phyloP scores from a whole-genome alignment of 2,888 invertebrate genomes.

The Diaprepes abbreviatus region DNA sequence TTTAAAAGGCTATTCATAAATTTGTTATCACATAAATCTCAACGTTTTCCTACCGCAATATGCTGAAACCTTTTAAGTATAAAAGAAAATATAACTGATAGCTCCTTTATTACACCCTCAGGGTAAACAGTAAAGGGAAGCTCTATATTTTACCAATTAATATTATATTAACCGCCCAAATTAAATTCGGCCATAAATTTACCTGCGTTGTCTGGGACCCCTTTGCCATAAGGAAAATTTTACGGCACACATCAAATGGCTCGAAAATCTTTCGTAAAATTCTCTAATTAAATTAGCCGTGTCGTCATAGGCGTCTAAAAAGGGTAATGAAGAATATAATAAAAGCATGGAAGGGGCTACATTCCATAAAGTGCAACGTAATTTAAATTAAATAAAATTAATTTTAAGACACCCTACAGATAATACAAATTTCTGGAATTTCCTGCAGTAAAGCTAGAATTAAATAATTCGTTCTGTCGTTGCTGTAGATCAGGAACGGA shows the following conservation, averaged over 20 bases:
- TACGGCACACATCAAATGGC: slow-evolving; percentile 36
- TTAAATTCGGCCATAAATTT: slow-evolving; percentile 39
- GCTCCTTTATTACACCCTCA: slow-evolving; percentile 20
- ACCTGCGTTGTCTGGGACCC: slow-evolving; percentile 30
- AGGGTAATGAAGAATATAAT: not conserved
- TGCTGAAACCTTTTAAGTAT: slow-evolving; percentile 1
- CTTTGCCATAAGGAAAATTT: slow-evolving; percentile 40
- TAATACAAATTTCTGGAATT: not conserved
- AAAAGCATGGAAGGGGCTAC: not conserved
- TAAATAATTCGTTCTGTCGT: no score
- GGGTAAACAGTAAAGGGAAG: slow-evolving; percentile 23
- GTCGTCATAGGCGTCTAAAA: slow-evolving; percentile 3
- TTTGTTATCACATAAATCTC: not conserved
- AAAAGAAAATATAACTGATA: slow-evolving; percentile 6
- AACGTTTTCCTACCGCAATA: not conserved
- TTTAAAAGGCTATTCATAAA: not conserved
- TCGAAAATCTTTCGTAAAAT: slow-evolving; percentile 36
- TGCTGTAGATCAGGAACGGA: no score
- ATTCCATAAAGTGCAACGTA: not conserved
- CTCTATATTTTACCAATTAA: slow-evolving; percentile 35
- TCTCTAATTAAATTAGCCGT: slow-evolving; percentile 38
- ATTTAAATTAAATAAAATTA: slow-evolving; percentile 4
- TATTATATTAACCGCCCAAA: slow-evolving; percentile 41
- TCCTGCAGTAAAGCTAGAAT: not conserved
- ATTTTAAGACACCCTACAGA: not conserved